Evolutionary conservation across 2,797 vertebrate genomes (phyloP).

Genomic region (Helicolenus hilgendorfi): DNA sequence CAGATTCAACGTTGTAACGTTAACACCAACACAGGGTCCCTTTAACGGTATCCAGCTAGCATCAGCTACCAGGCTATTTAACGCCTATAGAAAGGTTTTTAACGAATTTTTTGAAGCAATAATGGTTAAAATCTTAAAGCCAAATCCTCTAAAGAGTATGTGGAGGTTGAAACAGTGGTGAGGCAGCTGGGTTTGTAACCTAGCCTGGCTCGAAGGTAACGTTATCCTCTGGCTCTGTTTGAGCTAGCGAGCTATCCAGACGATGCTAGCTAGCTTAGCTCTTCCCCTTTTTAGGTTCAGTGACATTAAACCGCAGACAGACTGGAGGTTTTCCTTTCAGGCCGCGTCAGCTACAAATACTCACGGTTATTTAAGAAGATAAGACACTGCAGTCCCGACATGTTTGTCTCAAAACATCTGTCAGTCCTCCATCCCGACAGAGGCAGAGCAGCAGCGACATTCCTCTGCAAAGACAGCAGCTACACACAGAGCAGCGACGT

Average conservation of each 20-base stretch:
- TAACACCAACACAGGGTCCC: not conserved
- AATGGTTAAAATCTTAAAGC: not conserved
- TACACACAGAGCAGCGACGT: not conserved
- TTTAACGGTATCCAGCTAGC: slow-evolving; percentile 48
- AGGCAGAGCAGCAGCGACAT: slow-evolving; percentile 63
- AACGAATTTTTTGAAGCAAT: fast-evolving
- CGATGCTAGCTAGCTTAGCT: slow-evolving; percentile 81
- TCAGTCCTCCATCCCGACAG: slow-evolving; percentile 62
- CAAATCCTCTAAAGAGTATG: not conserved
- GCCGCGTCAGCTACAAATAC: slow-evolving; percentile 21
- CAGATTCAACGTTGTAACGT: not conserved
- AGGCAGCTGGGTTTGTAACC: slow-evolving; percentile 22
- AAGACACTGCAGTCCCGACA: slow-evolving; percentile 26
- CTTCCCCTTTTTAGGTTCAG: not conserved
- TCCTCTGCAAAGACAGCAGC: slow-evolving; percentile 65
- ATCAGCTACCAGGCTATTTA: slow-evolving; percentile 41
- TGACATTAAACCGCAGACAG: not conserved
- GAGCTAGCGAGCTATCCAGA: slow-evolving; percentile 25
- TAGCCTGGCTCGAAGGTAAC: slow-evolving; percentile 36
- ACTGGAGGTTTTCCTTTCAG: not conserved
- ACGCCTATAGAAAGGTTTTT: not conserved
- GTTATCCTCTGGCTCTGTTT: slow-evolving; percentile 51
- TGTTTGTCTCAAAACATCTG: slow-evolving; percentile 58
- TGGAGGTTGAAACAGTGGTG: slow-evolving; percentile 9
- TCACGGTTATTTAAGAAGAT: slow-evolving; percentile 50